These are phyloP conservation scores for Trichoplusia ni DNA, from an alignment of 1,140 invertebrate species.

Conservation along the genomic window DNA sequence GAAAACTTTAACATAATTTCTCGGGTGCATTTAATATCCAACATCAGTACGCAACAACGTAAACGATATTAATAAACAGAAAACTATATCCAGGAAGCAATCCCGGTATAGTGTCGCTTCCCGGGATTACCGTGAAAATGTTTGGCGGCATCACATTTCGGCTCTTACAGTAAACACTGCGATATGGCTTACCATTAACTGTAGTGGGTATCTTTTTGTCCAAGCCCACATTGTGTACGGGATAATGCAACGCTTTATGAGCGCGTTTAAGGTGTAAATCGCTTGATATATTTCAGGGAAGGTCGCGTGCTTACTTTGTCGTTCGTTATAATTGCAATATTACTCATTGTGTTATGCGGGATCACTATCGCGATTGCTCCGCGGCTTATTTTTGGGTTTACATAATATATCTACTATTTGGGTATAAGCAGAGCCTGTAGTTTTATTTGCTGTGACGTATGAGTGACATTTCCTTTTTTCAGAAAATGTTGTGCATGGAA, in stretches of 20 bases:
- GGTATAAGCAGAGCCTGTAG: neutral
- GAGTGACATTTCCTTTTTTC: too few relatives aligned
- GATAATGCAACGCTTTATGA: too few relatives aligned
- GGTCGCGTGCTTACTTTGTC: slow-evolving; percentile 19
- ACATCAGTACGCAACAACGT: too few relatives aligned
- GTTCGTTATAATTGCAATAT: slow-evolving; percentile 10
- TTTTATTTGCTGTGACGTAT: too few relatives aligned
- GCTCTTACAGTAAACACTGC: slow-evolving; percentile 42
- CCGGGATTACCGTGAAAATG: slow-evolving; percentile 25
- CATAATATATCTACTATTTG: slow-evolving; percentile 22
- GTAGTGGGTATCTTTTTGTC: slow-evolving; percentile 45
- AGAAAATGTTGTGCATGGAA: neutral
- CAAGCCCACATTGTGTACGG: neutral
- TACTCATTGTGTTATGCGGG: slow-evolving; percentile 1
- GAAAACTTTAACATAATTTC: too few relatives aligned
- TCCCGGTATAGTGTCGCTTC: too few relatives aligned
- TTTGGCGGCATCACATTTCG: slow-evolving; percentile 45
- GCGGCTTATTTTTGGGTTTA: neutral
- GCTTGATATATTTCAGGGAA: slow-evolving; percentile 30
- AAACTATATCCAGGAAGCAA: too few relatives aligned
- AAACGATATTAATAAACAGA: neutral
- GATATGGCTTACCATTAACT: slow-evolving; percentile 52
- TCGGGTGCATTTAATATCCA: too few relatives aligned
- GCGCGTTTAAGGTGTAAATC: slow-evolving; percentile 39
- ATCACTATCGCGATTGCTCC: slow-evolving; percentile 9